Percentiles rank a stretch among this genome's conserved stretches.
Conservation (phyloP, 1,140 invertebrate genomes). For the Leptestheria dahalacensis region DNA sequence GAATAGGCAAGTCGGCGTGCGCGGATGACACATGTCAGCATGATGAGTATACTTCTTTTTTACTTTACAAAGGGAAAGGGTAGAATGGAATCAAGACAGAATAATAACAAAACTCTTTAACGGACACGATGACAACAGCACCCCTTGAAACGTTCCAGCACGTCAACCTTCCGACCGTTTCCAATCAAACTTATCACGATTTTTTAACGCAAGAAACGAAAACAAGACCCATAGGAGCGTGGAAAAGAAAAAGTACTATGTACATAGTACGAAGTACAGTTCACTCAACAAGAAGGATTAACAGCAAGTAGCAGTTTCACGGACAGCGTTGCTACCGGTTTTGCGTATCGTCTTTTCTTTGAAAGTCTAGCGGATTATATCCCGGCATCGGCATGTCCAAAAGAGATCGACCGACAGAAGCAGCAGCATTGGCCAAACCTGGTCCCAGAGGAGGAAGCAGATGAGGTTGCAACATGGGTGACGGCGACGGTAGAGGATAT, state of each 20-base stretch:
- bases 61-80: no score
- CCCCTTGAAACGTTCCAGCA: no score
- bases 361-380: constrained; percentile 6
- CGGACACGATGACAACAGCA: no score
- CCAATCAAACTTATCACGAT: no score
- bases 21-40: no score
- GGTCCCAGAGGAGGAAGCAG: not conserved
- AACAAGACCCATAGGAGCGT: constrained; percentile 3
- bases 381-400: constrained; percentile 4
- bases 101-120: no score
- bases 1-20: no score
- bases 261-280: not conserved
- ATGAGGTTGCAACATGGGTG: constrained; percentile 1
- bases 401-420: not conserved
- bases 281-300: not conserved
- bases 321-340: constrained; percentile 6
- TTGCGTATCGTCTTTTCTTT: constrained; percentile 4
- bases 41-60: no score
- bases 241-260: not conserved
- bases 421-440: not conserved
- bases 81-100: no score
- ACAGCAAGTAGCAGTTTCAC: constrained; percentile 2
- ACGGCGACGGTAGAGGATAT: constrained; percentile 6
- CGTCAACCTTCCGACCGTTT: no score
- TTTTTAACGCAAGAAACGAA: no score